Evolutionary conservation across 2,888 invertebrate genomes (phyloP).

Genomic region (Drosophila fulvimacula): DNA sequence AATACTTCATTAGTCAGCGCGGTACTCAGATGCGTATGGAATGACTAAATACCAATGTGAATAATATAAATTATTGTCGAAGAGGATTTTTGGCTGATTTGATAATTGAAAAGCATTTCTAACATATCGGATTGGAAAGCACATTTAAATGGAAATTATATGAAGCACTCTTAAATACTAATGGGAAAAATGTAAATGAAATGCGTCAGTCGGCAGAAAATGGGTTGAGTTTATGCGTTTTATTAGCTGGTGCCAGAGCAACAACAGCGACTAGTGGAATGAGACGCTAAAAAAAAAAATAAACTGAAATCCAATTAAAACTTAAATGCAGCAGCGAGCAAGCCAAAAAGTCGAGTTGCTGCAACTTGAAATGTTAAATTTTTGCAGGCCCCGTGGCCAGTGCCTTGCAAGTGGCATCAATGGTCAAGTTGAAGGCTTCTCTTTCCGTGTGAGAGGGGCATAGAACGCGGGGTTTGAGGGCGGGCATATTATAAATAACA

Average conservation of each 20-base stretch:
- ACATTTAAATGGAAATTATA: slow-evolving; percentile 37
- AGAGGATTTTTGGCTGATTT: background rate
- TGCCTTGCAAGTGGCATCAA: slow-evolving; percentile 19
- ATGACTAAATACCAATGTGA: background rate
- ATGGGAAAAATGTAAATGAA: slow-evolving; percentile 61
- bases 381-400: slow-evolving; percentile 4
- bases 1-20: background rate
- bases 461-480: slow-evolving; percentile 15
- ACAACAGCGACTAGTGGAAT: slow-evolving; percentile 13
- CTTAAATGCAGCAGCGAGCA: slow-evolving; percentile 51
- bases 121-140: background rate
- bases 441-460: slow-evolving; percentile 21
- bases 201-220: slow-evolving; percentile 57
- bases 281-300: slow-evolving; percentile 40
- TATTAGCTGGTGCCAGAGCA: slow-evolving; percentile 25
- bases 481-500: slow-evolving; percentile 72
- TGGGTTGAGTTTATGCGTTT: slow-evolving; percentile 57
- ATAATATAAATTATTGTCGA: too few species aligned
- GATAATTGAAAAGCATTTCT: slow-evolving; percentile 1
- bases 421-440: slow-evolving; percentile 68
- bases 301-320: slow-evolving; percentile 74
- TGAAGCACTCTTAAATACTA: slow-evolving; percentile 35
- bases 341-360: slow-evolving; percentile 55
- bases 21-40: background rate
- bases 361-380: slow-evolving; percentile 54